Evolutionary conservation across 2,113 vertebrate species (phyloP).

Genomic region (Indri indri): DNA sequence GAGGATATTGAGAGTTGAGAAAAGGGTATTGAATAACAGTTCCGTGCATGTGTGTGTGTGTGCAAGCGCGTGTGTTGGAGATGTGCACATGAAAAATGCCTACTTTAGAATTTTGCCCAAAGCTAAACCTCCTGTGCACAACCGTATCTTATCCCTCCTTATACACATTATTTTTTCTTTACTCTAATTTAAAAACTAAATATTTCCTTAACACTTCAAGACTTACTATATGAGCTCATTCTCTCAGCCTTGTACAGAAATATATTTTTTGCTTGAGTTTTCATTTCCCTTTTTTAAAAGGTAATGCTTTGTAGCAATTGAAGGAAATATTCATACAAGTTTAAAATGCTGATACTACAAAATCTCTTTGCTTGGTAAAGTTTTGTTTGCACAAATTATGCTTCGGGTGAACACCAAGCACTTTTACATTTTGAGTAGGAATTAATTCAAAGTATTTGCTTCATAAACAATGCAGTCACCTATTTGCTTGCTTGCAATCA

Average conservation of each 20-base stretch:
- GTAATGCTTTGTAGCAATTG: not conserved
- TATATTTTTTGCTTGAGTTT: conserved; percentile 2
- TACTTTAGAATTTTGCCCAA: not conserved
- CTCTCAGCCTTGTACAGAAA: not conserved
- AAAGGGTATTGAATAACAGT: not conserved
- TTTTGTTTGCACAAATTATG: conserved; percentile 48
- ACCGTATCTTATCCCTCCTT: not conserved
- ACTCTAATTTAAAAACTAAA: not conserved
- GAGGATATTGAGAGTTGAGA: not conserved
- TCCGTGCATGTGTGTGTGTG: not conserved
- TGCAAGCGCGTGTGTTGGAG: not conserved
- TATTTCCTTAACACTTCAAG: not conserved
- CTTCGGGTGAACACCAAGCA: not conserved
- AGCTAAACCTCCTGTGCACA: not conserved
- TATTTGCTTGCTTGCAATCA: not conserved
- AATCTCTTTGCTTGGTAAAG: not conserved
- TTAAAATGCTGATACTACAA: conserved; percentile 38
- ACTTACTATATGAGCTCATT: not conserved
- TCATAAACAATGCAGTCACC: not conserved
- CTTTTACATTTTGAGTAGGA: not conserved
- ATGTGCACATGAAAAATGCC: not conserved
- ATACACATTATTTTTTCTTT: not conserved
- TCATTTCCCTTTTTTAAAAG: not conserved
- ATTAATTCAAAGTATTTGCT: conserved; percentile 45
- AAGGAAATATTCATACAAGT: conserved; percentile 39